A percentile compares a stretch with the other conserved stretches of the same genome.
These are phyloP conservation scores for Xiphophorus maculatus DNA, from an alignment of 2,113 vertebrate species.

Conservation along the genomic window DNA sequence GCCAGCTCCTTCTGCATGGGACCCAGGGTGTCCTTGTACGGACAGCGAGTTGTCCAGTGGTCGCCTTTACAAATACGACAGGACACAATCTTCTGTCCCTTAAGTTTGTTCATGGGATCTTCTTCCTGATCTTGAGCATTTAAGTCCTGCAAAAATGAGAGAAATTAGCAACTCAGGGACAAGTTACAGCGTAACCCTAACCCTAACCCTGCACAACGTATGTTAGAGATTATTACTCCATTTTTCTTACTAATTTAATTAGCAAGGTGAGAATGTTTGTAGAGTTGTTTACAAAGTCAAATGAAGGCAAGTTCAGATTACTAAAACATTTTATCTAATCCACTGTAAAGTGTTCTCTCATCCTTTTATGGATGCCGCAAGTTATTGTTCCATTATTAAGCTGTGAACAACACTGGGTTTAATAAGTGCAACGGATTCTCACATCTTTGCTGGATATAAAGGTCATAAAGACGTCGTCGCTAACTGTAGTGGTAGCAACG, in stretches of 20 bases:
- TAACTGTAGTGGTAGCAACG: constrained; percentile 95
- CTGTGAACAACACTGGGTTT: background rate
- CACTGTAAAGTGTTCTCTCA: background rate
- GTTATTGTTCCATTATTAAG: too few relatives aligned
- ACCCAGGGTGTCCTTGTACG: constrained; percentile 95
- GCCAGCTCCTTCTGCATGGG: constrained; percentile 98
- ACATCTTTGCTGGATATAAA: constrained; percentile 98
- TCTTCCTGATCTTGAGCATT: constrained; percentile 93
- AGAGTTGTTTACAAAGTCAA: background rate
- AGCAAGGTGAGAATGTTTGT: background rate
- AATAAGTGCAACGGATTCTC: background rate
- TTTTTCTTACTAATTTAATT: background rate
- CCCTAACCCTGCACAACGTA: too few relatives aligned
- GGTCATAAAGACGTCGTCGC: constrained; percentile 96
- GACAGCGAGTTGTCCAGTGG: constrained; percentile 97
- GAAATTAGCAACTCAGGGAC: background rate
- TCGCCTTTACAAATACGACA: constrained; percentile 98
- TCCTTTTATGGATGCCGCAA: too few relatives aligned
- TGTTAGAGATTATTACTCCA: too few relatives aligned
- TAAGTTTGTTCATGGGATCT: constrained; percentile 97
- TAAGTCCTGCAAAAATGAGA: constrained; percentile 81
- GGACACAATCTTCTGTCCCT: constrained; percentile 96
- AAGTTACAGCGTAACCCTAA: too few relatives aligned
- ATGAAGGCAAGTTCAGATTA: background rate
- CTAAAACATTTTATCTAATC: background rate